Percentiles rank a stretch among this genome's conserved stretches.
These are phyloP conservation scores for Seladonia tumulorum DNA, from an alignment of 2,888 invertebrate genomes.

Conservation along the genomic window DNA sequence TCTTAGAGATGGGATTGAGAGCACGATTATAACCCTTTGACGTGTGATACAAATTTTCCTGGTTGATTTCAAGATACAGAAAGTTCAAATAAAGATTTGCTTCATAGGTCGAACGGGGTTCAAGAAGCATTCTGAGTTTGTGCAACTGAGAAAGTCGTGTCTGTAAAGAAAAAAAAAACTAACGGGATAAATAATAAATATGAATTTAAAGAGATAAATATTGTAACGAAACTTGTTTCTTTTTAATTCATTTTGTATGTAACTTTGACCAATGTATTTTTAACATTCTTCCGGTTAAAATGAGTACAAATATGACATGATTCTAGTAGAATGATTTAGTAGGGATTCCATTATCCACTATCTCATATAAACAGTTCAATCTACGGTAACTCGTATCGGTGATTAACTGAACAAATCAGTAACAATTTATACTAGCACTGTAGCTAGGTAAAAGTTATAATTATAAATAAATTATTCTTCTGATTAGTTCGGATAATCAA, in stretches of 20 bases:
- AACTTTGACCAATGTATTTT: background rate
- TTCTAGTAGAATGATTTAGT: no score
- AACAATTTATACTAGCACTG: no score
- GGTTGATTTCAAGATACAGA: background rate
- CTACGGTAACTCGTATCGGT: no score
- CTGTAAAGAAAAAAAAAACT: background rate
- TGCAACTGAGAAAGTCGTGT: background rate
- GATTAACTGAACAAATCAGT: no score
- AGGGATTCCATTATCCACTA: no score
- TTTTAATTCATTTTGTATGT: background rate
- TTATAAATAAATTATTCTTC: no score
- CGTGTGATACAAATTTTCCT: background rate
- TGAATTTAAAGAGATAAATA: no score
- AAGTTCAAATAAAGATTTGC: background rate
- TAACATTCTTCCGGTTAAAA: background rate
- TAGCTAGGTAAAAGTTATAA: no score
- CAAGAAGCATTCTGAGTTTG: background rate
- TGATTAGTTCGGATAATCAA: no score
- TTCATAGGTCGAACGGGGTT: background rate
- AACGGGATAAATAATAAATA: no score
- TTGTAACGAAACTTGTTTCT: background rate
- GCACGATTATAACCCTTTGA: background rate
- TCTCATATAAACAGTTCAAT: no score
- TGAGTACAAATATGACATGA: no score
- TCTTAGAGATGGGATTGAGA: constrained; percentile 34